Conservation (phyloP, 2,113 vertebrate genomes). For the Erythrolamprus reginae region DNA sequence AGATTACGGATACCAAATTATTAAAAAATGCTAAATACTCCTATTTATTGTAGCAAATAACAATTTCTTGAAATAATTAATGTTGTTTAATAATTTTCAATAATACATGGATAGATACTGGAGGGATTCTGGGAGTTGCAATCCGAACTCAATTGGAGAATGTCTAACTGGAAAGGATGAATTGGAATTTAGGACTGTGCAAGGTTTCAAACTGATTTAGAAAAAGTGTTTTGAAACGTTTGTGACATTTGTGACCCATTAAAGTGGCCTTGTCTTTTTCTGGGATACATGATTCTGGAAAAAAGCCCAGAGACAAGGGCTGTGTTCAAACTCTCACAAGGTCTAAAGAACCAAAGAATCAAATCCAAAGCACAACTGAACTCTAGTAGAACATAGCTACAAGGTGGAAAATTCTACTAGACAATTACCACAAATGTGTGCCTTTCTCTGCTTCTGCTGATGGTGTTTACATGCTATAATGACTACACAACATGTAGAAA, state of each 20-base stretch:
- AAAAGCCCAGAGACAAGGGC: neutral
- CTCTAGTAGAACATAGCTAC: rapidly evolving
- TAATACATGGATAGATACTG: neutral
- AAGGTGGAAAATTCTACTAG: neutral
- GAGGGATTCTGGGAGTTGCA: neutral
- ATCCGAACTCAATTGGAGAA: neutral
- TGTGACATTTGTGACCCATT: neutral
- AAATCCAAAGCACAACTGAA: neutral
- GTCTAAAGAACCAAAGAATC: neutral
- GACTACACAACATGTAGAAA: neutral
- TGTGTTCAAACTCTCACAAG: neutral
- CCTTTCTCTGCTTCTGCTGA: neutral
- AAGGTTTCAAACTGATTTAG: neutral
- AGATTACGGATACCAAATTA: neutral
- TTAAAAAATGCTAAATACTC: neutral
- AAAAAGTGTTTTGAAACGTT: neutral
- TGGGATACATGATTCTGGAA: neutral
- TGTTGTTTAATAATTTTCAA: neutral
- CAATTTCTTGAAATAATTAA: neutral
- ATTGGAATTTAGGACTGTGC: neutral
- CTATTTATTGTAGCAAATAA: neutral
- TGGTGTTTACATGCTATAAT: neutral
- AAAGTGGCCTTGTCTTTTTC: neutral
- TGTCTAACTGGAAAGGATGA: neutral
- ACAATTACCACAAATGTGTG: neutral